A percentile compares a stretch with the other conserved stretches of the same genome.
Conservation (phyloP, 35 echinoderm and acorn worm genomes). For the Apostichopus parvimensis region DNA sequence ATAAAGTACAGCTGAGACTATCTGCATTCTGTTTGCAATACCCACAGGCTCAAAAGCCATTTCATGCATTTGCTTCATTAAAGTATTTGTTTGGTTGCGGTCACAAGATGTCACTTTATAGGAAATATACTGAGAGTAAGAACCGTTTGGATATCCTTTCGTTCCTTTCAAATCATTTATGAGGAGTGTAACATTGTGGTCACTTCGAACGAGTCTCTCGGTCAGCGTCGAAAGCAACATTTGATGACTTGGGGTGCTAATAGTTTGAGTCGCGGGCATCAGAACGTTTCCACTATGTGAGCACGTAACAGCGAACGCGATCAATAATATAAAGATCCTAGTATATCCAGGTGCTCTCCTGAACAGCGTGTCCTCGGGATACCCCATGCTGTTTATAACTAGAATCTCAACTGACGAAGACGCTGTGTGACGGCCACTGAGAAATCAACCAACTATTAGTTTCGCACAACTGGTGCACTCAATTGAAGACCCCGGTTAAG, state of each 20-base stretch:
- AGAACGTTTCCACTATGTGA: no score
- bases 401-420: no score
- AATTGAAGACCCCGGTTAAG: no score
- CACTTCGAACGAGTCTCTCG: not conserved
- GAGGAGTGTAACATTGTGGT: not conserved
- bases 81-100: not conserved
- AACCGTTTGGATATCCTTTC: not conserved
- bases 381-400: no score
- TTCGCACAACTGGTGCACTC: no score
- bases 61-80: not conserved
- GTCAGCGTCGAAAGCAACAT: not conserved
- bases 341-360: no score
- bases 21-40: not conserved
- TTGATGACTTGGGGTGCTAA: not conserved
- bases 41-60: not conserved
- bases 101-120: not conserved
- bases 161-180: not conserved
- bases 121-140: not conserved
- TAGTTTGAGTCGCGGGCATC: no score
- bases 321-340: no score
- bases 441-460: no score
- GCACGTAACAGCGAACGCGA: no score
- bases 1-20: not conserved
- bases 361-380: no score
- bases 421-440: no score